Evolutionary conservation across 2,888 invertebrate species (phyloP).

Genomic region (Leptopilina myrica): DNA sequence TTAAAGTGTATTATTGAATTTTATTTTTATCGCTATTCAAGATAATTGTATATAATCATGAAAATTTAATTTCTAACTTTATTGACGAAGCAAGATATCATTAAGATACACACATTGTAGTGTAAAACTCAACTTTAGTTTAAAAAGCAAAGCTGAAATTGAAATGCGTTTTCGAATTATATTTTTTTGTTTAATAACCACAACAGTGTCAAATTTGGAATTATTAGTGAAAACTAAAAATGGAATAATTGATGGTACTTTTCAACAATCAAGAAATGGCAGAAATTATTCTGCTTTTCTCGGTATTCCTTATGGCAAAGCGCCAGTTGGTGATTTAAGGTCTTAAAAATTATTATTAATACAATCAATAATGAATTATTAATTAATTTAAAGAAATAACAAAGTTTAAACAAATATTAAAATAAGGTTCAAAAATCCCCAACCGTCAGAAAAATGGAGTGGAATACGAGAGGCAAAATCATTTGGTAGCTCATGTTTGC

Average conservation of each 20-base stretch:
- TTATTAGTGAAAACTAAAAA: constrained; percentile 60
- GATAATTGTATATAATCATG: too few species aligned
- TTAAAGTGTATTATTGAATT: too few species aligned
- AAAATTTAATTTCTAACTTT: too few species aligned
- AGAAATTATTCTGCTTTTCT: constrained; percentile 67
- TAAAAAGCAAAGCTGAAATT: too few species aligned
- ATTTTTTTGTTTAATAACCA: neutral
- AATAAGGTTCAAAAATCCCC: constrained; percentile 39
- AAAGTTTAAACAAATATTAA: neutral
- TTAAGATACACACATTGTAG: too few species aligned
- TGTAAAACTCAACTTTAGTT: too few species aligned
- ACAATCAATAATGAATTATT: neutral
- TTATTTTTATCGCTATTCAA: too few species aligned
- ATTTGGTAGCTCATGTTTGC: constrained; percentile 42
- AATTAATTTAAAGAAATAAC: too few species aligned
- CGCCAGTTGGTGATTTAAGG: constrained; percentile 73
- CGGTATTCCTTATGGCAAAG: constrained; percentile 74
- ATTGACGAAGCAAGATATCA: too few species aligned
- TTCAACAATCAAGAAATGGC: constrained; percentile 61
- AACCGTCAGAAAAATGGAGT: constrained; percentile 44
- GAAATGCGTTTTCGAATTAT: neutral
- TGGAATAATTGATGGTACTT: constrained; percentile 70
- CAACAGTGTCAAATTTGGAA: constrained; percentile 48
- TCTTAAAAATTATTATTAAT: constrained; percentile 56
- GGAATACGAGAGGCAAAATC: constrained; percentile 43